Evolutionary conservation across 2,797 vertebrate species (phyloP).

Genomic region (Lophotriccus pileatus): DNA sequence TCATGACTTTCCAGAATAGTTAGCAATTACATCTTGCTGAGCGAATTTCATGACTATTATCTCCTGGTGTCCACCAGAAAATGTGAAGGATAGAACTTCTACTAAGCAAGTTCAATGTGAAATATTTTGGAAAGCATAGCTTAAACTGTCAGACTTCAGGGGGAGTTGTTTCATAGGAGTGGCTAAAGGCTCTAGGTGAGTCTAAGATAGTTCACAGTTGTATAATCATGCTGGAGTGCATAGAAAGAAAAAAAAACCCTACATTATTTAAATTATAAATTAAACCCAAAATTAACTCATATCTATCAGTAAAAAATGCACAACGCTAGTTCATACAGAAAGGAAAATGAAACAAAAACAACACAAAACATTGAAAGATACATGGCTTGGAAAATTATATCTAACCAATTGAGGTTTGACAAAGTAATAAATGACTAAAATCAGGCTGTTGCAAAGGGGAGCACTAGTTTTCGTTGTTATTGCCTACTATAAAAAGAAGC

Average conservation of each 20-base stretch:
- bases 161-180: not conserved
- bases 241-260: not conserved
- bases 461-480: not conserved
- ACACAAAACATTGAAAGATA: not conserved
- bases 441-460: not conserved
- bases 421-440: not conserved
- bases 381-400: not conserved
- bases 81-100: not conserved
- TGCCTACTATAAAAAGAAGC: not conserved
- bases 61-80: not conserved
- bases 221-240: not conserved
- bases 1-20: not conserved
- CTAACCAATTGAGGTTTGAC: not conserved
- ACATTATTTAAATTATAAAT: not conserved
- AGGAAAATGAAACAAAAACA: not conserved
- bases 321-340: not conserved
- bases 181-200: not conserved
- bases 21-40: not conserved
- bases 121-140: not conserved
- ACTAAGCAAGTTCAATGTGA: not conserved
- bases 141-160: not conserved
- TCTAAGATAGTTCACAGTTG: not conserved
- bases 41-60: not conserved
- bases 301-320: not conserved
- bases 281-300: fast-evolving